Conservation (phyloP, 2,888 invertebrate genomes). For the Lumbricus terrestris region DNA sequence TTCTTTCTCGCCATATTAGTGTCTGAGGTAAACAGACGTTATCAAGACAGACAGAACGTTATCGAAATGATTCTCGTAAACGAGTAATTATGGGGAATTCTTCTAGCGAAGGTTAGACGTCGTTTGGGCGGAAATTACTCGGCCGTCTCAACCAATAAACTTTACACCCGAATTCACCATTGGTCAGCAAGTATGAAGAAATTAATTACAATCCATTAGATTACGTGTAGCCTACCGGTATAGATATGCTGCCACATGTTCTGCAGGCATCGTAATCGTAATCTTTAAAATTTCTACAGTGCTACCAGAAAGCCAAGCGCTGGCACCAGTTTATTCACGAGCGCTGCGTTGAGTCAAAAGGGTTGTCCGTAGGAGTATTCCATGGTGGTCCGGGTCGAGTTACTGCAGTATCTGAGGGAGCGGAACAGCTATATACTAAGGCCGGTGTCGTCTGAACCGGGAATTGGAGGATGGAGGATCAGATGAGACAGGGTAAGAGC, state of each 20-base stretch:
- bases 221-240: background rate
- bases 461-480: no score
- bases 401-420: no score
- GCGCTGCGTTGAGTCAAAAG: no score
- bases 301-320: no score
- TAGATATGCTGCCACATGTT: background rate
- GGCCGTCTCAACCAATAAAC: background rate
- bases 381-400: no score
- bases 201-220: background rate
- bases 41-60: background rate
- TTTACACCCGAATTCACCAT: background rate
- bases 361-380: no score
- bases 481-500: no score
- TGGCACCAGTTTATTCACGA: no score
- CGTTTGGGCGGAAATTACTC: background rate
- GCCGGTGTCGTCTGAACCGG: no score
- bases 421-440: no score
- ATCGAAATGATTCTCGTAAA: background rate
- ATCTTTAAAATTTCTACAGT: no score
- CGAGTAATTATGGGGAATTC: background rate
- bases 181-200: background rate
- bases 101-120: background rate
- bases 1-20: background rate
- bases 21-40: background rate
- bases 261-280: background rate